These are phyloP conservation scores for Elanoides forficatus DNA, from an alignment of 2,113 vertebrate species.

Conservation along the genomic window DNA sequence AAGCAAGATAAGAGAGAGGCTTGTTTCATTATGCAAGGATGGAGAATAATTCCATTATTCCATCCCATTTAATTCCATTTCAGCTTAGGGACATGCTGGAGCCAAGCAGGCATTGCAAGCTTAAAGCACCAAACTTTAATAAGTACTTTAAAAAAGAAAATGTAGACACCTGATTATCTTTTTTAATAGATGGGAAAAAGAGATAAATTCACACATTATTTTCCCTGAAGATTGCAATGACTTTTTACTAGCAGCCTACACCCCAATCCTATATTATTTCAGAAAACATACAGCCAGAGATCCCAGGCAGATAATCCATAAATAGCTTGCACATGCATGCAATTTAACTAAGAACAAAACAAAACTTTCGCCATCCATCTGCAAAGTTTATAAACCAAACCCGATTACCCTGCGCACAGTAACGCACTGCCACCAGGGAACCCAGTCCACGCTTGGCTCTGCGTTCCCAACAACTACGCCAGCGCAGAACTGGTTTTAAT, in stretches of 20 bases:
- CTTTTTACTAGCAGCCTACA: not conserved
- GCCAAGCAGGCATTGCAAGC: not conserved
- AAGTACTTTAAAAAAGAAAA: not conserved
- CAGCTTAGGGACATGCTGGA: not conserved
- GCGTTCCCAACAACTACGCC: rapidly evolving
- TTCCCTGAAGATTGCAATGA: no score
- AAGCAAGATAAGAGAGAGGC: not conserved
- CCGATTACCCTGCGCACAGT: rapidly evolving
- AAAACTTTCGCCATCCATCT: not conserved
- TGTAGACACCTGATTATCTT: not conserved
- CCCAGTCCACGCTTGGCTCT: not conserved
- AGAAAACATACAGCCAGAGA: not conserved
- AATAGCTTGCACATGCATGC: rapidly evolving
- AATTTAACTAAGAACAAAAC: not conserved
- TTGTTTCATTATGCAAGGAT: not conserved
- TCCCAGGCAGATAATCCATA: not conserved
- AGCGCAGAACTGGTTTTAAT: not conserved
- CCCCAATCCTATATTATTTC: not conserved
- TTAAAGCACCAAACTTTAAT: not conserved
- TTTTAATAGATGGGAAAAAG: not conserved
- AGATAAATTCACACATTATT: not conserved
- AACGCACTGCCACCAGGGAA: not conserved
- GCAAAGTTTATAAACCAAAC: not conserved
- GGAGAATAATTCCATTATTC: not conserved
- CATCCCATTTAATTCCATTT: not conserved